Evolutionary conservation across 2,113 vertebrate genomes (phyloP), one percentile per base, ranked within the genome.

Genomic region (Sialia sialis): DNA sequence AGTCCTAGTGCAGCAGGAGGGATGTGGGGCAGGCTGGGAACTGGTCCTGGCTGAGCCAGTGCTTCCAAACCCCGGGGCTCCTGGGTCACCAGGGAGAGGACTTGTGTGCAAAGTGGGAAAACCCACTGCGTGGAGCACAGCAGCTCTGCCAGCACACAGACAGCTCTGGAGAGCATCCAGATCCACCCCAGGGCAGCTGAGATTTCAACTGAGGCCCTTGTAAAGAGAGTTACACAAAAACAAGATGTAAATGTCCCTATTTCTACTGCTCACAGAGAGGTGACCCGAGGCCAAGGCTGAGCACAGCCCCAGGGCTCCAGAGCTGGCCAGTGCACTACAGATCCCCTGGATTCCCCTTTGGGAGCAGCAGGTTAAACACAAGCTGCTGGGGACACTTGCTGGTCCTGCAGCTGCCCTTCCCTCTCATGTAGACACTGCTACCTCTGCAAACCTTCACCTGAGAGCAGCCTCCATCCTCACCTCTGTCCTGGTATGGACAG

Each of bases 81-180:
- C n/a, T 7, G 10, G 58, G 83, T 90, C 89, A 92, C 39, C 82
- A 85, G 67, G 44, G 59, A 77, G 9, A 49, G 67, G 32, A 46
- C 48, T 62, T 7, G 17, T 64, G 41, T 34, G 76, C 76, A 21
- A 70, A 94, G 29, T 25, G 52, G 80, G 87, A 81, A 89, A 91
- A 84, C 16, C 43, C 6, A 0, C 26, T 0, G 13, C 0, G 23
- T 46, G 29, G n/a, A 87, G 59, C 13, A 1, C 1, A 3, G 46
- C 54, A 68, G 63, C 84, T 91, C 68, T 89, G 93, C 89, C 94
- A 94, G 93, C 59, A 6, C 58, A 41, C 51, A 84, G 73, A 89
- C 32, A 58, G 83, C 59, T 74, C 87, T 92, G 91, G 93, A 89
- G 73, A 87, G 38, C 3, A 0, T 88, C 86, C 94, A 95, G 80